A percentile compares a stretch with the other conserved stretches of the same genome.
Conservation (phyloP, 2,797 vertebrate species). For the Amazonetta brasiliensis region DNA sequence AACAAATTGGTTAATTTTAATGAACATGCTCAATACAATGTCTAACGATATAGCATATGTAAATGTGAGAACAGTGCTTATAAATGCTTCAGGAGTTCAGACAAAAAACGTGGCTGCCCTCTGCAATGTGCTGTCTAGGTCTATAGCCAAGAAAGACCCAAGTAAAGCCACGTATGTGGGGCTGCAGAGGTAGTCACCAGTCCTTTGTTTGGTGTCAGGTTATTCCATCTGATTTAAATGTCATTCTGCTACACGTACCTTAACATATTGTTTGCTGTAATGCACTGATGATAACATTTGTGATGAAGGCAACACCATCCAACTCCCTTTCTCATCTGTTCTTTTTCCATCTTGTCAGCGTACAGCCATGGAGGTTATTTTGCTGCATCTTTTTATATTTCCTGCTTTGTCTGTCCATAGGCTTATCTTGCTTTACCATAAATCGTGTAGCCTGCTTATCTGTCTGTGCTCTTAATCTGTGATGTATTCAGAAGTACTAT, state of each 20-base stretch:
- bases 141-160: neutral
- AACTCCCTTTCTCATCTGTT: neutral
- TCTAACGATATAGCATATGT: neutral
- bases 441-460: constrained; percentile 59
- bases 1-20: constrained; percentile 59
- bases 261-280: constrained; percentile 10
- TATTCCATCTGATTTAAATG: constrained; percentile 8
- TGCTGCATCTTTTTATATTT: constrained; percentile 32
- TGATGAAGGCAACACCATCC: constrained; percentile 7
- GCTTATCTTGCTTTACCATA: constrained; percentile 63
- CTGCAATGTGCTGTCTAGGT: neutral
- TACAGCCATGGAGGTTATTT: constrained; percentile 17
- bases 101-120: neutral
- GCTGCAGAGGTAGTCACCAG: neutral
- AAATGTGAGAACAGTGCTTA: neutral
- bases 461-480: constrained; percentile 16
- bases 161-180: neutral
- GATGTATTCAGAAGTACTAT: neutral
- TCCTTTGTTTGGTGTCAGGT: neutral
- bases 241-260: neutral
- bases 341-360: neutral
- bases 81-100: neutral
- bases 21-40: neutral
- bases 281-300: neutral
- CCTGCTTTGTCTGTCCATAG: constrained; percentile 45